phyloP scores from a whole-genome alignment of 2,113 vertebrate genomes.

The Dromiciops gliroides region DNA sequence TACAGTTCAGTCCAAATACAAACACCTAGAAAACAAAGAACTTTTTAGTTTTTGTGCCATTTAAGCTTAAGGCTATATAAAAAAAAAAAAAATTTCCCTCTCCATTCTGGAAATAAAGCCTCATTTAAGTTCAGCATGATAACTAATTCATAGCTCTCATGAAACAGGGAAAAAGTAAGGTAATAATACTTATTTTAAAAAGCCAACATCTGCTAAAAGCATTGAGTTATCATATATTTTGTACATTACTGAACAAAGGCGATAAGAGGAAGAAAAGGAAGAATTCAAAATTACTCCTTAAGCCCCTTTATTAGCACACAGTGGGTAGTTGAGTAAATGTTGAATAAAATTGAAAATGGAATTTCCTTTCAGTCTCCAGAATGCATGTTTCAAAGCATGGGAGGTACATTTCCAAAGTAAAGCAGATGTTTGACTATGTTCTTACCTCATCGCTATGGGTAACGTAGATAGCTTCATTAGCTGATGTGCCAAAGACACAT shows the following conservation, averaged over 20 bases:
- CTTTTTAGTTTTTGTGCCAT: constrained; percentile 3
- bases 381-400: not conserved
- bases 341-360: not conserved
- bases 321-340: not conserved
- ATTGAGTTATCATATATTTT: not conserved
- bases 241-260: not conserved
- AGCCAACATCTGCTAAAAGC: not conserved
- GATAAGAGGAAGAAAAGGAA: not conserved
- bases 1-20: constrained; percentile 96
- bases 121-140: constrained; percentile 3
- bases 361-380: constrained; percentile 9
- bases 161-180: not conserved
- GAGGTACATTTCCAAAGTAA: not conserved
- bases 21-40: constrained; percentile 88
- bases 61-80: not conserved
- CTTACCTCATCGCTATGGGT: constrained; percentile 93
- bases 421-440: fast-evolving
- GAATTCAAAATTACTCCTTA: not conserved
- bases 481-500: constrained; percentile 94
- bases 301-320: not conserved
- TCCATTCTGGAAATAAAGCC: constrained; percentile 27
- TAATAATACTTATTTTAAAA: not conserved
- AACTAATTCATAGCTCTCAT: not conserved
- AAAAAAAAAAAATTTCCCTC: constrained; percentile 27
- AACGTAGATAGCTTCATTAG: constrained; percentile 95